Conservation (phyloP, 2,113 vertebrate species). For the Lophius piscatorius region DNA sequence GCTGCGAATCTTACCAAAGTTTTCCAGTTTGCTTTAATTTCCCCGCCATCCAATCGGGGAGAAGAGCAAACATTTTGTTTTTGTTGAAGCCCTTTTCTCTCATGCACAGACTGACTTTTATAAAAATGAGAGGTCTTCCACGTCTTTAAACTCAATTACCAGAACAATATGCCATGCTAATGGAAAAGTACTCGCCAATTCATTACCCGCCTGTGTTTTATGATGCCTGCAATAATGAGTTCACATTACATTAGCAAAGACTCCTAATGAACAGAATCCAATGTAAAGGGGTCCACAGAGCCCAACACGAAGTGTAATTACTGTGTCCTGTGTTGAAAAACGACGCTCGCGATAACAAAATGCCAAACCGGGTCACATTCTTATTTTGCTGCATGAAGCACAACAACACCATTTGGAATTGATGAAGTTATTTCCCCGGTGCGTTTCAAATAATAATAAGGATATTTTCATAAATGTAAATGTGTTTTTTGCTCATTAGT, state of each 20-base stretch:
- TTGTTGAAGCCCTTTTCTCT: constrained; percentile 5
- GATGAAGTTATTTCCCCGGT: constrained; percentile 22
- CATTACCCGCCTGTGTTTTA: constrained; percentile 63
- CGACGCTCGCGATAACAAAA: constrained; percentile 33
- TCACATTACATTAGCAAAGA: constrained; percentile 59
- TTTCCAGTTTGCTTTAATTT: constrained; percentile 15
- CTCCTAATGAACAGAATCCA: constrained; percentile 58
- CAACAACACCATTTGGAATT: constrained; percentile 11
- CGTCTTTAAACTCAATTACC: constrained; percentile 68
- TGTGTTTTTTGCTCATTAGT: background rate
- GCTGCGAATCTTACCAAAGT: too few relatives aligned
- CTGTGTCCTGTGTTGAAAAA: constrained; percentile 43
- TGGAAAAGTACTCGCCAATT: constrained; percentile 63
- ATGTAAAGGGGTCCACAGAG: constrained; percentile 56
- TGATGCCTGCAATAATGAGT: constrained; percentile 68
- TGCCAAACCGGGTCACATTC: constrained; percentile 20
- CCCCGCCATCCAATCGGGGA: too few relatives aligned
- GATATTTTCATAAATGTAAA: constrained; percentile 13
- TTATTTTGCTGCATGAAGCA: constrained; percentile 21
- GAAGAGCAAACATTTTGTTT: constrained; percentile 3
- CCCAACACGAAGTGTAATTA: constrained; percentile 63
- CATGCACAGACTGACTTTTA: constrained; percentile 15
- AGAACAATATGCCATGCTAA: constrained; percentile 63
- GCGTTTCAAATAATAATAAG: constrained; percentile 19
- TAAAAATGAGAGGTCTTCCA: constrained; percentile 39